Evolutionary conservation across 2,797 vertebrate genomes (phyloP).

Genomic region (Argya squamiceps): DNA sequence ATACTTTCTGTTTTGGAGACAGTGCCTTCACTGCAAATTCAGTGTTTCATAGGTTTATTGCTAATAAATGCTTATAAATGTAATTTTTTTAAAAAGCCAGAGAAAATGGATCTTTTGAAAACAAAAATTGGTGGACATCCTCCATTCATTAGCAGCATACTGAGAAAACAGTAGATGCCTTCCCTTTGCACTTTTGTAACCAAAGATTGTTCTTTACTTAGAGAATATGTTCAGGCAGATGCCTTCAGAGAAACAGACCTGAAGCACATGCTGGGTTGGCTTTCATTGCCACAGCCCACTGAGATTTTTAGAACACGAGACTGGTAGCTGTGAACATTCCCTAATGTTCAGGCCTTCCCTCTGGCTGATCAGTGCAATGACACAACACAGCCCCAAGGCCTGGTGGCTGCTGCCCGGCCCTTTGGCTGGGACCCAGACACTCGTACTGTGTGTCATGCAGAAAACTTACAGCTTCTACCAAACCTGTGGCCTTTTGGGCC

Average conservation of each 20-base stretch:
- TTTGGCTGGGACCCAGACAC: not conserved
- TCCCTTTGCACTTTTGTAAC: not conserved
- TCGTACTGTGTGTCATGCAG: rapidly evolving
- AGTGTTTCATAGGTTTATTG: not conserved
- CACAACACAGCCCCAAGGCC: not conserved
- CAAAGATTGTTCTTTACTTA: not conserved
- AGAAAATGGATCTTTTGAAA: not conserved
- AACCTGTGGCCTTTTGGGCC: not conserved
- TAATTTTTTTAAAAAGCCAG: not conserved
- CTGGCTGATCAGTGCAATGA: not conserved
- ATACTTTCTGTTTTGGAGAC: not conserved
- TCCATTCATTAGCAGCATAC: not conserved
- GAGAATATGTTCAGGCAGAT: not conserved
- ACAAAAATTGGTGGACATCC: not conserved
- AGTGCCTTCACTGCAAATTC: not conserved
- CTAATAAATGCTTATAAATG: not conserved
- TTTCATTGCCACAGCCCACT: not conserved
- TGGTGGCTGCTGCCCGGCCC: not conserved
- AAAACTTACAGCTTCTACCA: not conserved
- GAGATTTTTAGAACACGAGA: not conserved
- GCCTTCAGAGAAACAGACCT: not conserved
- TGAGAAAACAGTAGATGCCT: not conserved
- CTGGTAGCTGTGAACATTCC: not conserved
- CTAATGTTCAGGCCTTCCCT: not conserved
- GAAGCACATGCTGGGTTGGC: rapidly evolving